Percentiles rank a stretch among this genome's conserved stretches.
Conservation (phyloP, 2,888 invertebrate species). For the Diarsia rubi region DNA sequence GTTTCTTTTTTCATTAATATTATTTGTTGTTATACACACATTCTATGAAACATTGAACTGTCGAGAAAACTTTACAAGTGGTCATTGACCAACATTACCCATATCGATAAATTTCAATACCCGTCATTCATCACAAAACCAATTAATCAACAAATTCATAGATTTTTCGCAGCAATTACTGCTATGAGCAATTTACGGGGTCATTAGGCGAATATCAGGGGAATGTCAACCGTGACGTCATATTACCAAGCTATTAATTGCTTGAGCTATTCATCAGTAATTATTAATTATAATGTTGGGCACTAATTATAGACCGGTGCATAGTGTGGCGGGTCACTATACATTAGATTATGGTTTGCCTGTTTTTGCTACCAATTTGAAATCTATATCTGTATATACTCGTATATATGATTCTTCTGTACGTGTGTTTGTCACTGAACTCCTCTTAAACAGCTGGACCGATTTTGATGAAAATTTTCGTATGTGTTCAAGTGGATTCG, state of each 20-base stretch:
- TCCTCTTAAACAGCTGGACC: too few relatives aligned
- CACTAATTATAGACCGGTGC: slow-evolving; percentile 16
- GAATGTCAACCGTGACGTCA: slow-evolving; percentile 61
- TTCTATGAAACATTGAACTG: too few relatives aligned
- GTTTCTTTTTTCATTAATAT: too few relatives aligned
- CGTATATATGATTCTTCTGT: too few relatives aligned
- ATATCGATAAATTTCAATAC: not conserved
- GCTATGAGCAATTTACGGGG: slow-evolving; percentile 59
- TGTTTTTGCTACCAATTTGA: not conserved
- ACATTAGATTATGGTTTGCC: not conserved
- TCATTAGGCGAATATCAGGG: slow-evolving; percentile 65
- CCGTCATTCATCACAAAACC: slow-evolving; percentile 14
- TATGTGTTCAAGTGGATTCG: too few relatives aligned
- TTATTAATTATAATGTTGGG: slow-evolving; percentile 45
- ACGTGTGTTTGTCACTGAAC: too few relatives aligned
- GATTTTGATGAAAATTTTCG: too few relatives aligned
- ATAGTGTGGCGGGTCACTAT: not conserved
- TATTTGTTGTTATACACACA: too few relatives aligned
- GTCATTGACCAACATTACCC: not conserved
- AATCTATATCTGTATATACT: too few relatives aligned
- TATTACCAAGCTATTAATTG: slow-evolving; percentile 59
- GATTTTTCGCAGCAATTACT: slow-evolving; percentile 63
- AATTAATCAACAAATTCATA: slow-evolving; percentile 56
- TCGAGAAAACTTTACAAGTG: not conserved
- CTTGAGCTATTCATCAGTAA: slow-evolving; percentile 49